Conservation (phyloP, 2,113 vertebrate species). For the Callocephalon fimbriatum region DNA sequence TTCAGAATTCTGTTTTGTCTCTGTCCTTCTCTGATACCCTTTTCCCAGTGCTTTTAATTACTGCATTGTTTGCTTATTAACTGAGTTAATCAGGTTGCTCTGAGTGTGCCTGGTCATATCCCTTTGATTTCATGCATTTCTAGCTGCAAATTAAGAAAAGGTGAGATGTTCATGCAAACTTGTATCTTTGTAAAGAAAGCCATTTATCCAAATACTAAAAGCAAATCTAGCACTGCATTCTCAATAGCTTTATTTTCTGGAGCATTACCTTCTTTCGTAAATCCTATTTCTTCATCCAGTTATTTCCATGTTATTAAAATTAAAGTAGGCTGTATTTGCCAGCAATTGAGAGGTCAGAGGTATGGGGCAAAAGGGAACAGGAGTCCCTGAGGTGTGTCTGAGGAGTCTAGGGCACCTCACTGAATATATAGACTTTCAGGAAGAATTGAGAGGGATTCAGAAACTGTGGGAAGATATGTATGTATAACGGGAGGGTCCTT, state of each 20-base stretch:
- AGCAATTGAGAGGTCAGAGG: background rate
- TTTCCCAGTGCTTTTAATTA: background rate
- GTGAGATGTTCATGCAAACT: background rate
- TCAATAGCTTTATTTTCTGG: background rate
- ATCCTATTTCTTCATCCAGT: background rate
- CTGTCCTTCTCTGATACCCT: background rate
- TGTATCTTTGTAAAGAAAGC: background rate
- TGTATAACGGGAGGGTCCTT: background rate
- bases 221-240: background rate
- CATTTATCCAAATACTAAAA: background rate
- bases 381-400: background rate
- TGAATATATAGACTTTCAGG: background rate
- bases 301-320: background rate
- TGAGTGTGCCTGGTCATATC: background rate
- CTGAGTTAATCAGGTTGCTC: background rate
- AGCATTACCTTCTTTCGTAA: fast-evolving
- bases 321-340: background rate
- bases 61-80: background rate
- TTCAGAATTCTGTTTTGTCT: background rate
- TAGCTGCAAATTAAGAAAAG: background rate
- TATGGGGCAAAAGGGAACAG: background rate
- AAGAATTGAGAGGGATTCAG: background rate
- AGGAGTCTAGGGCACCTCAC: background rate
- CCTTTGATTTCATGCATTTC: background rate
- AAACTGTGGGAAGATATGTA: background rate